Conservation (phyloP, 1,140 invertebrate genomes). For the Pseudachorutes palmiensis region DNA sequence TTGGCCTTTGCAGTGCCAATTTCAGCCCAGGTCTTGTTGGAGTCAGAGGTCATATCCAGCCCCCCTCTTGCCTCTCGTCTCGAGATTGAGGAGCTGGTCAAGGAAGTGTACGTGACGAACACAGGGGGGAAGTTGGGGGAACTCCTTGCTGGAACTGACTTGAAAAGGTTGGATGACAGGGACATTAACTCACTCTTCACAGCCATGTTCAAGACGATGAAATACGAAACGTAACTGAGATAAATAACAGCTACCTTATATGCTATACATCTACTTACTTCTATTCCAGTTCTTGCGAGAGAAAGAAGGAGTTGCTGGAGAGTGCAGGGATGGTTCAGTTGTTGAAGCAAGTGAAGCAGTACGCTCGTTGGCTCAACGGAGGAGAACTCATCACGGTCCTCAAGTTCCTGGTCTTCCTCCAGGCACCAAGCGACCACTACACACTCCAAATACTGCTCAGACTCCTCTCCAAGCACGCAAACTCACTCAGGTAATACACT, state of each 20-base stretch:
- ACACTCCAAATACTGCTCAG: conserved; percentile 55
- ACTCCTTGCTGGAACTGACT: not conserved
- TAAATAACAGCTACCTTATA: not conserved
- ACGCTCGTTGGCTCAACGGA: conserved; percentile 47
- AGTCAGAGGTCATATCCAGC: too few relatives aligned
- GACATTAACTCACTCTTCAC: not conserved
- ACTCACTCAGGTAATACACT: too few relatives aligned
- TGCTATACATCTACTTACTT: not conserved
- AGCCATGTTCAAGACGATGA: not conserved
- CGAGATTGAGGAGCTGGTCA: not conserved
- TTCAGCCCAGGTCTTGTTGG: not conserved
- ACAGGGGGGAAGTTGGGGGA: not conserved
- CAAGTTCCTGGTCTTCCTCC: conserved; percentile 51
- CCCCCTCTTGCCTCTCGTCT: too few relatives aligned
- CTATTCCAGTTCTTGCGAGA: conserved; percentile 22
- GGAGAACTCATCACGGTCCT: conserved; percentile 49
- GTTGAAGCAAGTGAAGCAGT: conserved; percentile 47
- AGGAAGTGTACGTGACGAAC: too few relatives aligned
- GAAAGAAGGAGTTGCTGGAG: conserved; percentile 38
- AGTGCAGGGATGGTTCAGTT: conserved; percentile 45
- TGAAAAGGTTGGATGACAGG: not conserved
- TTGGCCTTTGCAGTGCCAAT: not conserved
- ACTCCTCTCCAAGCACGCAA: conserved; percentile 51
- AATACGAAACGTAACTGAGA: not conserved
- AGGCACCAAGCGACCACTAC: conserved; percentile 48